Conservation (phyloP, 2,113 vertebrate species). For the Rhadina sibilatrix region DNA sequence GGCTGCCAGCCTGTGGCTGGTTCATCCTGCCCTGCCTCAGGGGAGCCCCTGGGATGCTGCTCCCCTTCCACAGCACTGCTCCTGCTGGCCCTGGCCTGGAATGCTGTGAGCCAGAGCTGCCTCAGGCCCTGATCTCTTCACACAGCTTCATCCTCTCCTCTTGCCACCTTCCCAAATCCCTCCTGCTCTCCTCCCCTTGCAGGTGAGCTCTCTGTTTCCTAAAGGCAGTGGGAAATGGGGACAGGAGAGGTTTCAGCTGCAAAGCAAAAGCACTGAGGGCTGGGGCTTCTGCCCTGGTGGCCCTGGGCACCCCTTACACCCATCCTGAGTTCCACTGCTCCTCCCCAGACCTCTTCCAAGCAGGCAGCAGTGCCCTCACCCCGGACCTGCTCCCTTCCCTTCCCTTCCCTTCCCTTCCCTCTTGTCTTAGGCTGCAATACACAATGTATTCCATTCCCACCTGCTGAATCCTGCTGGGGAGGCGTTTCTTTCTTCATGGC, state of each 20-base stretch:
- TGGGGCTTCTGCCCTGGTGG: not conserved
- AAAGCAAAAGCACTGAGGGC: not conserved
- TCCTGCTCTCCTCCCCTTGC: constrained; percentile 52
- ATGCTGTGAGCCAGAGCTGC: constrained; percentile 62
- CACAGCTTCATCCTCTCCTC: constrained; percentile 68
- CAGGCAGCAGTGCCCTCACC: rapidly evolving
- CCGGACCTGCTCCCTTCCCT: constrained; percentile 62
- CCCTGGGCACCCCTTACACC: rapidly evolving
- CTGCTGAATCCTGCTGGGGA: too few relatives aligned
- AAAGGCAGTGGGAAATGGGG: not conserved
- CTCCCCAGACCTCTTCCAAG: too few relatives aligned
- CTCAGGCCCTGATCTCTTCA: constrained; percentile 61
- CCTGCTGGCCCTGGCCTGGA: constrained; percentile 67
- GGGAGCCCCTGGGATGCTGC: not conserved
- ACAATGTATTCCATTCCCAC: too few relatives aligned
- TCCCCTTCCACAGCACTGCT: constrained; percentile 68
- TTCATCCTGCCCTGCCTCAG: too few relatives aligned
- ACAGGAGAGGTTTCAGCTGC: not conserved
- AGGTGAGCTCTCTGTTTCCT: constrained; percentile 67
- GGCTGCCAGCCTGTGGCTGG: not conserved
- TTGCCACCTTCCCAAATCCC: constrained; percentile 73
- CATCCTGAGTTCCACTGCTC: rapidly evolving
- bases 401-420: constrained; percentile 54
- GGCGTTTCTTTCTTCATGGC: too few relatives aligned
- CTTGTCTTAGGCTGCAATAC: too few relatives aligned